Base-by-base conservation (phyloP, 2,888 invertebrate species). In the Meganola albula region DNA sequence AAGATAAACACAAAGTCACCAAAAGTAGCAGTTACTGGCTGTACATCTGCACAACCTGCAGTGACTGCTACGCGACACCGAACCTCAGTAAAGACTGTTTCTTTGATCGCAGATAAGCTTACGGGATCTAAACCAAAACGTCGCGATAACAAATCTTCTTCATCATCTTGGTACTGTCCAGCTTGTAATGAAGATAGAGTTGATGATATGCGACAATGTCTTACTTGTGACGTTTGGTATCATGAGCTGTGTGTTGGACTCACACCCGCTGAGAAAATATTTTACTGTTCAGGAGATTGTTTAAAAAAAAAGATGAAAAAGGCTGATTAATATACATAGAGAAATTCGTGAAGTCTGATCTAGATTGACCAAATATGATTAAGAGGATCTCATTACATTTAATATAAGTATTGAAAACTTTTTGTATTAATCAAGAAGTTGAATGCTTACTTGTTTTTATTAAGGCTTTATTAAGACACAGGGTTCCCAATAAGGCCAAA, bases 401-500 rank as follows among this genome's bases (percentile, higher is more conserved):
- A n/a, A n/a, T n/a, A n/a, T n/a, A n/a, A n/a, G n/a, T n/a, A n/a
- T n/a, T n/a, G n/a, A n/a, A n/a, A n/a, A n/a, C n/a, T n/a, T n/a
- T n/a, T n/a, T n/a, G n/a, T n/a, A n/a, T n/a, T n/a, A n/a, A n/a
- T n/a, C n/a, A n/a, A n/a, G n/a, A n/a, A n/a, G n/a, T n/a, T n/a
- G n/a, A n/a, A n/a, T n/a, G n/a, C n/a, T n/a, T n/a, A n/a, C n/a
- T n/a, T n/a, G n/a, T n/a, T n/a, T n/a, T n/a, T n/a, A 37, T 40
- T 40, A 38, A 48, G 48, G 48, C 42, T 39, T 40, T 44, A 44
- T 44, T 40, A 35, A 35, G 40, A 37, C 44, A 37, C 34, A 37
- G 40, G 40, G 38, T 41, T 45, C 40, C 40, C 35, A 46, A 40
- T 28, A 31, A 24, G 28, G 36, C 36, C 31, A 31, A 31, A 31